phyloP scores from a whole-genome alignment of 2,113 vertebrate species.

The Gorsachius goisagi region DNA sequence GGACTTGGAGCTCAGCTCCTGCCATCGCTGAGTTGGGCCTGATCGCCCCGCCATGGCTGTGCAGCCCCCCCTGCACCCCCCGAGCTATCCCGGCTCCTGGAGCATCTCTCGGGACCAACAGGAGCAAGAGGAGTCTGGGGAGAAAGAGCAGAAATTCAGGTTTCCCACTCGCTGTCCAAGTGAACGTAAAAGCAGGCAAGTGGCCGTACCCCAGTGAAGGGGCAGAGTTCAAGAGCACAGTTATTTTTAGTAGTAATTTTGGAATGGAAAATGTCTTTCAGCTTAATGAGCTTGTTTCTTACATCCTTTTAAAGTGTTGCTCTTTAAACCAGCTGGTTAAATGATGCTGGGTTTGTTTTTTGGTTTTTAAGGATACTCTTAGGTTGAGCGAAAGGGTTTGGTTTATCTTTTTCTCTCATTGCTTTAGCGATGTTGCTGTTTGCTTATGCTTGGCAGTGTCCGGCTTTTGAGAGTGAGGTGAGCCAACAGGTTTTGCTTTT shows the following conservation, averaged over 20 bases:
- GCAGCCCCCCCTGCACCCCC: background rate
- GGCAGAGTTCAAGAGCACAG: conserved; percentile 38
- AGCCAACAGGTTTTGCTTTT: background rate
- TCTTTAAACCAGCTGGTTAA: conserved; percentile 21
- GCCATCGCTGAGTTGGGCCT: background rate
- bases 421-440: background rate
- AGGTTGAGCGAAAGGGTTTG: background rate
- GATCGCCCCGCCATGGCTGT: background rate
- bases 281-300: conserved; percentile 57
- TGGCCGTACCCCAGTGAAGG: background rate
- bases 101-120: background rate
- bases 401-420: background rate
- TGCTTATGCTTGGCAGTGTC: background rate
- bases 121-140: background rate
- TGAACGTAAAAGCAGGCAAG: background rate
- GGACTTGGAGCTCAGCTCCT: background rate
- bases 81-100: background rate
- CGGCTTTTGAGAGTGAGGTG: background rate
- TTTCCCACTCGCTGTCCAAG: background rate
- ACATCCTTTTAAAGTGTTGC: conserved; percentile 46
- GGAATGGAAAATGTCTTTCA: conserved; percentile 56
- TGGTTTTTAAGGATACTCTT: background rate
- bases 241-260: conserved; percentile 53
- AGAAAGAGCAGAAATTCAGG: background rate
- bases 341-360: background rate